Conservation (phyloP, 2,888 invertebrate genomes). For the Bellardia pandia region DNA sequence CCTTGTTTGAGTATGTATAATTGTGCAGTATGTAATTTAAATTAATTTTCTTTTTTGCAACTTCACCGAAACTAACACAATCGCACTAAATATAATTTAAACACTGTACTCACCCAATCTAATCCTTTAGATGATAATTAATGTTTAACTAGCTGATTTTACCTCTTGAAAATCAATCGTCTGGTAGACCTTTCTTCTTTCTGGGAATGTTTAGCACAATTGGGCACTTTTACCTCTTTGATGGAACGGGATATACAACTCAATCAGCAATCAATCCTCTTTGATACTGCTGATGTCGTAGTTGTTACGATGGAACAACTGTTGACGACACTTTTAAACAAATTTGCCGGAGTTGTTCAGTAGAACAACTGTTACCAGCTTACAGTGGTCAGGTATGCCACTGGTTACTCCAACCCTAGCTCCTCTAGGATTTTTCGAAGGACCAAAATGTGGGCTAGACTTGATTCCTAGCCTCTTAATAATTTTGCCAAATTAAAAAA, state of each 20-base stretch:
- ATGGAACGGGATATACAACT: no score
- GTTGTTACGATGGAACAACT: constrained; percentile 25
- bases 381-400: background rate
- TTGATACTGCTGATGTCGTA: background rate
- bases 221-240: no score
- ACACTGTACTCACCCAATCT: constrained; percentile 11
- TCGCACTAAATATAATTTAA: constrained; percentile 25
- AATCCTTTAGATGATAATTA: background rate
- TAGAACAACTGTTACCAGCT: background rate
- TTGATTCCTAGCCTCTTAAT: no score
- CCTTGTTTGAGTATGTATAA: no score
- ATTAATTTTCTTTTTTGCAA: constrained; percentile 7
- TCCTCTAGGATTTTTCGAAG: background rate
- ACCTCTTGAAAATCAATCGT: background rate
- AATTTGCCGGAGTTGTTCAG: constrained; percentile 1
- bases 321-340: background rate
- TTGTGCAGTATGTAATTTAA: no score
- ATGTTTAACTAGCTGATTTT: constrained; percentile 1
- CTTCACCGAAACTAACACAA: background rate
- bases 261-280: background rate
- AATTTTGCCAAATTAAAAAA: no score
- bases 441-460: no score
- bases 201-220: background rate
- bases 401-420: background rate
- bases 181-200: constrained; percentile 1